phyloP scores from a whole-genome alignment of 2,113 vertebrate genomes.

The Planiliza haematocheilus region DNA sequence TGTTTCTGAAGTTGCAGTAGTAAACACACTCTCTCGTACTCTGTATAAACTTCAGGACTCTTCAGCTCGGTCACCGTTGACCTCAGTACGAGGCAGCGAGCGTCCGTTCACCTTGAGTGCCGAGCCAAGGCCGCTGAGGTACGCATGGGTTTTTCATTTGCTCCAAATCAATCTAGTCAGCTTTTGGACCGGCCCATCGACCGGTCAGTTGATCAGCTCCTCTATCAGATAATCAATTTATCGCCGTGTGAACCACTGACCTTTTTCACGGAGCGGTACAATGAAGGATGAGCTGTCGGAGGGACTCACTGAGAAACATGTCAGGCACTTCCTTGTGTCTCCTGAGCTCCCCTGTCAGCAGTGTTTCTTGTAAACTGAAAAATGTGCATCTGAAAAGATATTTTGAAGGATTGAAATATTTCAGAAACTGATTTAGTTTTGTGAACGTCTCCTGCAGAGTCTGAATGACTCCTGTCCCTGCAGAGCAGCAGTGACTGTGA shows the following conservation, averaged over 20 bases:
- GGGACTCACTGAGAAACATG: background rate
- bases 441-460: background rate
- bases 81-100: too few species aligned
- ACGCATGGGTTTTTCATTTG: background rate
- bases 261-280: conserved; percentile 20
- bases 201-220: conserved; percentile 40
- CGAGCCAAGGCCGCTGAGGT: conserved; percentile 14
- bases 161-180: conserved; percentile 14
- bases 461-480: background rate
- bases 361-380: conserved; percentile 6
- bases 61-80: too few species aligned
- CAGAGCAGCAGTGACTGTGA: background rate
- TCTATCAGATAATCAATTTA: conserved; percentile 42
- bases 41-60: too few species aligned
- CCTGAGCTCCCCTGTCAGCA: background rate
- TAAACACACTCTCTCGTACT: too few species aligned
- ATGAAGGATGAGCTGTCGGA: conserved; percentile 31
- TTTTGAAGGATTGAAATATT: background rate
- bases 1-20: too few species aligned
- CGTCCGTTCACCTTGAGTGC: conserved; percentile 9
- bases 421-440: background rate
- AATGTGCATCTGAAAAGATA: background rate
- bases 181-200: background rate
- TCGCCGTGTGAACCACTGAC: conserved; percentile 13
- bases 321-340: background rate